phyloP scores from a whole-genome alignment of 2,113 vertebrate species.

The Pardalotus punctatus region DNA sequence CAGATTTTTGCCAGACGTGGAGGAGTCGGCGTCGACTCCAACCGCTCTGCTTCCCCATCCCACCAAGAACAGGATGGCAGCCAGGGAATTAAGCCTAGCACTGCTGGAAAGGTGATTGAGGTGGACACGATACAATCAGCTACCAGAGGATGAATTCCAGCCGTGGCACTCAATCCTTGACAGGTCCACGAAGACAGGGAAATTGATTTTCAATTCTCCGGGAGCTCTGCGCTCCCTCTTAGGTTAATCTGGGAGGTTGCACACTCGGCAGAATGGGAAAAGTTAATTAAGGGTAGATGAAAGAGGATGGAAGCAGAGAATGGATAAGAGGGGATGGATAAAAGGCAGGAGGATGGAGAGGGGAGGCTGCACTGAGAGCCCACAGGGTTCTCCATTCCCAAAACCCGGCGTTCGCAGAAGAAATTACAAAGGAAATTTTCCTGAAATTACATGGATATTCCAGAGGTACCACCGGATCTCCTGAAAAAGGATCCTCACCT shows the following conservation, averaged over 20 bases:
- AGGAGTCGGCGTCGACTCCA: accelerated
- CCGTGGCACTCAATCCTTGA: slow-evolving; percentile 10
- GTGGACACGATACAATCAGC: neutral
- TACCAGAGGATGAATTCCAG: neutral
- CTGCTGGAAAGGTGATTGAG: neutral
- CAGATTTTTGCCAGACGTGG: neutral
- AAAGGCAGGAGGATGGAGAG: neutral
- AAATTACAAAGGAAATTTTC: neutral
- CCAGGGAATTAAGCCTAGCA: neutral
- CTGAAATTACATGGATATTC: neutral
- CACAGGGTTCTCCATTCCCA: neutral
- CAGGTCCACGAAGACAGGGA: neutral
- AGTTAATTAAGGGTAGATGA: slow-evolving; percentile 48
- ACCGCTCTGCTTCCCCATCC: neutral
- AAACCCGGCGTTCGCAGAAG: neutral
- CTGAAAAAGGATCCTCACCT: neutral
- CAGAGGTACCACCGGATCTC: neutral
- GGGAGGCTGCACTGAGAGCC: neutral
- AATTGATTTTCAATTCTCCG: slow-evolving; percentile 37
- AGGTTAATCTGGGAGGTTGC: neutral
- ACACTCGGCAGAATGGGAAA: neutral
- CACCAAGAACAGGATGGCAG: neutral
- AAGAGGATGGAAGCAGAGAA: neutral
- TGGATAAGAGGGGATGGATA: neutral
- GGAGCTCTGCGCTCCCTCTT: neutral